Evolutionary conservation across 2,797 vertebrate genomes (phyloP).

Genomic region (Myotis pilosus): DNA sequence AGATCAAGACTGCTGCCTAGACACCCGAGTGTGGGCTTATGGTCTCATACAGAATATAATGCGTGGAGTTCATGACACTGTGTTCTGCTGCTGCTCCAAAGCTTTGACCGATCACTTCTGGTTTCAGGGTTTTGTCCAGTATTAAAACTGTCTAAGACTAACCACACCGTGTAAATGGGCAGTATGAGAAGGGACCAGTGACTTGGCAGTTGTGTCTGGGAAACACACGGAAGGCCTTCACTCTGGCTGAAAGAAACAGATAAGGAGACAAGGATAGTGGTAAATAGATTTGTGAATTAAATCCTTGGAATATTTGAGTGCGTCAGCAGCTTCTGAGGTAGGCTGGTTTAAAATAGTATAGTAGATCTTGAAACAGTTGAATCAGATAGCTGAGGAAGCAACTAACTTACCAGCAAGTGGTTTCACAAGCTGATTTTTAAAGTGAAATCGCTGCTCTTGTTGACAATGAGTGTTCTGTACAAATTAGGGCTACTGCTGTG

Average conservation of each 20-base stretch:
- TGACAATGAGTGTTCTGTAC: not conserved
- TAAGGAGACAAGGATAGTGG: not conserved
- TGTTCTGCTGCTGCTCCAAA: not conserved
- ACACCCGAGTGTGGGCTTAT: not conserved
- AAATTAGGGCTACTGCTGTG: not conserved
- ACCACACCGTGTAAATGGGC: not conserved
- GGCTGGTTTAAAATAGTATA: not conserved
- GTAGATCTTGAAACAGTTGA: not conserved
- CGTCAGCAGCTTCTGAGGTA: not conserved
- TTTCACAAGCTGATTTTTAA: constrained; percentile 1
- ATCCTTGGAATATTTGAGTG: not conserved
- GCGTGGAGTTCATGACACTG: not conserved
- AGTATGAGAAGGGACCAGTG: not conserved
- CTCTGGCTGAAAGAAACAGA: constrained; percentile 35
- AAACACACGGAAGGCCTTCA: constrained; percentile 29
- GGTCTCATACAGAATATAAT: not conserved
- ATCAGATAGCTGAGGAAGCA: not conserved
- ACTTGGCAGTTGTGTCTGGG: not conserved
- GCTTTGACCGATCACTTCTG: not conserved
- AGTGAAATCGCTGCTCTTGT: not conserved
- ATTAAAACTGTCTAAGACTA: constrained; percentile 22
- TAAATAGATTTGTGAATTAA: constrained; percentile 35
- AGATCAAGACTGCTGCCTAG: constrained; percentile 1
- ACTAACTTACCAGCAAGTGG: not conserved
- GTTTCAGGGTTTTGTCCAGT: not conserved